phyloP scores from a whole-genome alignment of 2,888 invertebrate genomes.

The Cordylochernes scorpioides region DNA sequence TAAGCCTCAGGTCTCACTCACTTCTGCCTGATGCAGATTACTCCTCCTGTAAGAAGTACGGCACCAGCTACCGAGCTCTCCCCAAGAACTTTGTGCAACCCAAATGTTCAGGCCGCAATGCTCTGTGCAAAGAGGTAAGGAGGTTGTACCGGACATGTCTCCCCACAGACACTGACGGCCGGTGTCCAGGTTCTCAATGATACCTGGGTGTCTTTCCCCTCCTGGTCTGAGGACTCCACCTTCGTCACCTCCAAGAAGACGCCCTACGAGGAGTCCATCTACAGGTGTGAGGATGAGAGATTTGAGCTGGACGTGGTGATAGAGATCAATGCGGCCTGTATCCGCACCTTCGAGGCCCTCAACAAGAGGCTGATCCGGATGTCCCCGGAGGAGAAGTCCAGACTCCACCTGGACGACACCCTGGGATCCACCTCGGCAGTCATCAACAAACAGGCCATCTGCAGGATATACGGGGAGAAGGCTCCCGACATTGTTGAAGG shows the following conservation, averaged over 20 bases:
- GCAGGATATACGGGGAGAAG: constrained; percentile 38
- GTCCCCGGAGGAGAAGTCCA: constrained; percentile 56
- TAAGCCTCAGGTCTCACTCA: too few relatives aligned
- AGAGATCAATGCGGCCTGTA: constrained; percentile 79
- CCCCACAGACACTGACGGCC: too few relatives aligned
- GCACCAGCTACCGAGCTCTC: constrained; percentile 83
- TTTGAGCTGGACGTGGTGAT: constrained; percentile 93
- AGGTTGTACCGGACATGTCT: too few relatives aligned
- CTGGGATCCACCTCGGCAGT: constrained; percentile 75
- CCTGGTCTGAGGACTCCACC: constrained; percentile 96
- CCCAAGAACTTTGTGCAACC: constrained; percentile 48
- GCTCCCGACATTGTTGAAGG: constrained; percentile 70
- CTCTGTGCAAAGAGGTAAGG: constrained; percentile 53
- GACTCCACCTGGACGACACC: constrained; percentile 64
- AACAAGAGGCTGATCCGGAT: constrained; percentile 66
- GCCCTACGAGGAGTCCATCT: constrained; percentile 89
- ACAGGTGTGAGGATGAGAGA: constrained; percentile 85
- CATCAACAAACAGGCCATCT: constrained; percentile 65
- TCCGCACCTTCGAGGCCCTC: constrained; percentile 66
- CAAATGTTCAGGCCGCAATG: constrained; percentile 71
- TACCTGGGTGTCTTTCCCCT: constrained; percentile 93
- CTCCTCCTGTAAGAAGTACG: constrained; percentile 71
- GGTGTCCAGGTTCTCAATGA: constrained; percentile 39
- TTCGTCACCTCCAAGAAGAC: constrained; percentile 91
- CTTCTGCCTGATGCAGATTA: constrained; percentile 44